These are phyloP conservation scores for Oscheius sp. DNA, from an alignment of 2,888 invertebrate species.

Conservation along the genomic window DNA sequence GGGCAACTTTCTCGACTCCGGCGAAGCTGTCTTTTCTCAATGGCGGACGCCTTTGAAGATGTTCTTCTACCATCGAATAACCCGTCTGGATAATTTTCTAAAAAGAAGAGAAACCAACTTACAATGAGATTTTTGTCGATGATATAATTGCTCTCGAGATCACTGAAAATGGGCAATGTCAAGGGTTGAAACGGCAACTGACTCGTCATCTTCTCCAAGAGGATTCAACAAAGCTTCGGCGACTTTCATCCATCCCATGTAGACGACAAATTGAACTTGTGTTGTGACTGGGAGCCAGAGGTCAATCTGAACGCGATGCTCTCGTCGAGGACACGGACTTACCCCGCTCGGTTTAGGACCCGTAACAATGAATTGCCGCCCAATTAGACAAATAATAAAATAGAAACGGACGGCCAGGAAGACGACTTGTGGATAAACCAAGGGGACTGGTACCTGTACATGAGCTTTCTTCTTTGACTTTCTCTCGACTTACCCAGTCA, in stretches of 20 bases:
- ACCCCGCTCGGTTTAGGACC: conserved; percentile 52
- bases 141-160: conserved; percentile 67
- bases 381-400: conserved; percentile 58
- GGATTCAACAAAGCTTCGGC: conserved; percentile 71
- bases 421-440: conserved; percentile 46
- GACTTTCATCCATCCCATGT: conserved; percentile 66
- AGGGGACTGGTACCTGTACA: conserved; percentile 42
- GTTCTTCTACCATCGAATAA: conserved; percentile 61
- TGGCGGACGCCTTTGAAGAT: conserved; percentile 55
- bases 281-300: conserved; percentile 68
- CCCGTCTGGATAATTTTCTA: conserved; percentile 48
- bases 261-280: conserved; percentile 66
- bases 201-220: conserved; percentile 63
- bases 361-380: conserved; percentile 60
- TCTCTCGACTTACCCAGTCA: conserved; percentile 53
- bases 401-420: conserved; percentile 61
- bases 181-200: neutral
- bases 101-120: conserved; percentile 33
- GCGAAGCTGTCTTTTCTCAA: conserved; percentile 64
- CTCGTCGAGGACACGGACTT: neutral
- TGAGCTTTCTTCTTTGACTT: neutral
- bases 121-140: conserved; percentile 70
- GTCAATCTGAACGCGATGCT: conserved; percentile 51
- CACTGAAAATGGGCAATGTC: conserved; percentile 14
- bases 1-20: conserved; percentile 65